phyloP scores from a whole-genome alignment of 1,140 invertebrate species.

The Eurosta solidaginis region DNA sequence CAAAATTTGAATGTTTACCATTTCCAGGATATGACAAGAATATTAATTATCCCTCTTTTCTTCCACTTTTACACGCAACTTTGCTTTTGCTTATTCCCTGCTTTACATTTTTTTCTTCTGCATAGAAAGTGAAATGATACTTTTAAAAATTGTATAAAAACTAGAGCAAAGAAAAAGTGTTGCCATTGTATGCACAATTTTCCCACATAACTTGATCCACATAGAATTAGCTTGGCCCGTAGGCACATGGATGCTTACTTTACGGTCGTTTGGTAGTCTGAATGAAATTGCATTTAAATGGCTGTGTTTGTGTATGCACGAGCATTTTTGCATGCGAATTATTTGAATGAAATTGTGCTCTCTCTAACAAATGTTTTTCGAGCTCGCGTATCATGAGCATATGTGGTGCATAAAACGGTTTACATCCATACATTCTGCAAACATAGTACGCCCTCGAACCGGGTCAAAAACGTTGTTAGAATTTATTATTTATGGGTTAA shows the following conservation, averaged over 20 bases:
- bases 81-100: neutral
- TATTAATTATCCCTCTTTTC: too few relatives aligned
- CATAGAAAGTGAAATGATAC: neutral
- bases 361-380: neutral
- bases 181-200: neutral
- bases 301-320: neutral
- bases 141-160: neutral
- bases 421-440: too few relatives aligned
- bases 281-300: neutral
- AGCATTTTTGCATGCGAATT: neutral
- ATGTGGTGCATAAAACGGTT: neutral
- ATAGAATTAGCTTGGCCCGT: neutral
- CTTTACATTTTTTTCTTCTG: neutral
- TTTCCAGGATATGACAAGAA: too few relatives aligned
- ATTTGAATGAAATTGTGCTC: neutral
- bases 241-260: neutral
- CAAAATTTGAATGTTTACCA: too few relatives aligned
- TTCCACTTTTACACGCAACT: too few relatives aligned
- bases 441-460: neutral
- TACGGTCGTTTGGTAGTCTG: neutral
- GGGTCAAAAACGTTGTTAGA: conserved; percentile 5
- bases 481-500: conserved; percentile 26
- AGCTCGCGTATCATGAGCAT: neutral
- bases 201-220: neutral
- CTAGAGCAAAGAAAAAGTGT: neutral